Evolutionary conservation across 2,888 invertebrate species (phyloP).

Genomic region (Poecilus cupreus): DNA sequence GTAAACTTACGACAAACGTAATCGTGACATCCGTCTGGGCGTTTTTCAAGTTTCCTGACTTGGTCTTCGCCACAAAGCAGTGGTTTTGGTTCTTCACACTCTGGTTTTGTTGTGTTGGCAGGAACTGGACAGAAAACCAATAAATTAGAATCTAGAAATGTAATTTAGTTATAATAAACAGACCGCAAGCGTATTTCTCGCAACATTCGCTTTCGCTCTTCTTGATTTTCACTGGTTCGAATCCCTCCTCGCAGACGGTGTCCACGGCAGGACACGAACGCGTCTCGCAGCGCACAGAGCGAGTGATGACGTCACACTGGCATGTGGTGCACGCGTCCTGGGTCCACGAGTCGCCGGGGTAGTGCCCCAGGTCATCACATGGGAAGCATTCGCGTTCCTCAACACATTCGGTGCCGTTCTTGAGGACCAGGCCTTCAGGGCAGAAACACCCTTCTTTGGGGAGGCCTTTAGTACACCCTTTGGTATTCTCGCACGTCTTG

Average conservation of each 20-base stretch:
- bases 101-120: slow-evolving; percentile 73
- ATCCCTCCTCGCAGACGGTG: slow-evolving; percentile 79
- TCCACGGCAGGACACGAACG: slow-evolving; percentile 76
- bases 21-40: slow-evolving; percentile 81
- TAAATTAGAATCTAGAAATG: too few species aligned
- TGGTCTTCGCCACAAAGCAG: slow-evolving; percentile 84
- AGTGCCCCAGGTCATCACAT: slow-evolving; percentile 85
- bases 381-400: slow-evolving; percentile 79
- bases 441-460: slow-evolving; percentile 90
- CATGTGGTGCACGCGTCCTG: slow-evolving; percentile 85
- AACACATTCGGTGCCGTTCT: slow-evolving; percentile 75
- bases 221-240: slow-evolving; percentile 74
- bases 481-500: slow-evolving; percentile 78
- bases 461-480: slow-evolving; percentile 64
- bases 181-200: slow-evolving; percentile 81
- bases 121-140: slow-evolving; percentile 72
- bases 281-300: slow-evolving; percentile 78
- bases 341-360: slow-evolving; percentile 81
- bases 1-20: slow-evolving; percentile 81
- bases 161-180: too few species aligned
- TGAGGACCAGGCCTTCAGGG: slow-evolving; percentile 75
- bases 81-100: slow-evolving; percentile 80
- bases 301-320: slow-evolving; percentile 78
- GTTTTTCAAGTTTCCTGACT: slow-evolving; percentile 79
- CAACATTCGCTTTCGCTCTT: slow-evolving; percentile 80